Base-by-base conservation (phyloP, 2,888 invertebrate genomes). In the Gastracanthus pulcherrimus region DNA sequence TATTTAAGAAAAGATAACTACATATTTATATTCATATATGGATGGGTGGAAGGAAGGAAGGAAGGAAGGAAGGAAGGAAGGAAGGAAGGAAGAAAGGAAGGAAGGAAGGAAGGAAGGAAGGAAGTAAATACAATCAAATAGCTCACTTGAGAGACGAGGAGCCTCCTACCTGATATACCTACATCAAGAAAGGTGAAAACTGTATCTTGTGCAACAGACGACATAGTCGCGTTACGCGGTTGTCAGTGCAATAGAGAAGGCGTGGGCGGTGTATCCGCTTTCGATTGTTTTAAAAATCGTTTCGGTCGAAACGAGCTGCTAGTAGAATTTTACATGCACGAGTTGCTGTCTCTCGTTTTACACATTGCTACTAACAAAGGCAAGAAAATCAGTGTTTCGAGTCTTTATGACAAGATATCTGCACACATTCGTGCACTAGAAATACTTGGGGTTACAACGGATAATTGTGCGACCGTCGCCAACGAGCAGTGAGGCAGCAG, bases 321-420 rank as follows among this genome's bases (percentile, higher is more conserved):
- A 23, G 82, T 87, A 19, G 85, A 88, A 72, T 84, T 84, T 66
- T 87, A 87, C 62, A 84, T 85, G 6, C 71, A 87, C 19, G 87
- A 88, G 62, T 69, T 88, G 9, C 76, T 88, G 29, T 79, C 74
- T 1, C 48, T 89, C 51, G 86, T 87, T 4, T 11, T 88, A 19
- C 78, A 84, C 38, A 87, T 84, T 45, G 81, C 82, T 16, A 72
- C 55, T n/a, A 79, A 71, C 16, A 80, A 83, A 36, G 74, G 66
- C 6, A 66, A 60, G 48, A 64, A 66, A 31, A 19, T 41, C 2
- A 77, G 76, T 26, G 69, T 84, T 6, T 38, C 84, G 13, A 62
- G 31, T 0, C 58, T 86, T 36, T 85, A 85, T 62, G 86, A 86
- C 55, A 84, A 84, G 45, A 48, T 87, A 9, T 84, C 86, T 29